Conservation (phyloP, 2,113 vertebrate genomes). For the Peromyscus maniculatus region DNA sequence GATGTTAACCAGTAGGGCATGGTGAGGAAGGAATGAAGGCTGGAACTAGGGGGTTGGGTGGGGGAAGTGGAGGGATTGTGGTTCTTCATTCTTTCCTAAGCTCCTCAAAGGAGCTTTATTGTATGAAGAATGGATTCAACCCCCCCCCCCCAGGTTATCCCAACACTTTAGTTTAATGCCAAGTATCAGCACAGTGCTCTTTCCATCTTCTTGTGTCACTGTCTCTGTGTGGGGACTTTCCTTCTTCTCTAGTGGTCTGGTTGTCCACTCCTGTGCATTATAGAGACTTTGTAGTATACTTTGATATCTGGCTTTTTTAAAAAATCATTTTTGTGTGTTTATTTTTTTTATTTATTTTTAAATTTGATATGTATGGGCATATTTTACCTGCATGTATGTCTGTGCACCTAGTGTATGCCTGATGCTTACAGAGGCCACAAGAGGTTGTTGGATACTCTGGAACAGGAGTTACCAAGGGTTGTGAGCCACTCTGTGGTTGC, state of each 20-base stretch:
- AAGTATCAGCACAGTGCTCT: background rate
- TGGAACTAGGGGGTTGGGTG: background rate
- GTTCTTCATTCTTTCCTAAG: background rate
- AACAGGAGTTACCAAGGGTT: background rate
- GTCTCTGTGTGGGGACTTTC: background rate
- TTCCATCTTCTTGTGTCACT: background rate
- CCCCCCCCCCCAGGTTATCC: background rate
- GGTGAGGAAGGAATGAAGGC: too few species aligned
- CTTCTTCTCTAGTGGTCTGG: background rate
- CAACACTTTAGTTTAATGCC: background rate
- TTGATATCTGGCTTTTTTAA: slow-evolving; percentile 1
- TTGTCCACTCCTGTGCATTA: background rate
- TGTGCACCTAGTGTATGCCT: background rate
- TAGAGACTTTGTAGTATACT: background rate
- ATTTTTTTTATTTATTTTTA: background rate
- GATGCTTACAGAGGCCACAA: background rate
- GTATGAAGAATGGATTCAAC: background rate
- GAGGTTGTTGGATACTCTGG: background rate
- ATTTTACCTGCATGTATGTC: background rate
- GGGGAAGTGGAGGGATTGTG: background rate
- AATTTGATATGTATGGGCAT: background rate
- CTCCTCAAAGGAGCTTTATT: background rate
- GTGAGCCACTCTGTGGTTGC: background rate
- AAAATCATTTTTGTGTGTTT: background rate
- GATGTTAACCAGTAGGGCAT: background rate